Evolutionary conservation across 2,888 invertebrate species (phyloP).

Genomic region (Platerodrilus igneus): DNA sequence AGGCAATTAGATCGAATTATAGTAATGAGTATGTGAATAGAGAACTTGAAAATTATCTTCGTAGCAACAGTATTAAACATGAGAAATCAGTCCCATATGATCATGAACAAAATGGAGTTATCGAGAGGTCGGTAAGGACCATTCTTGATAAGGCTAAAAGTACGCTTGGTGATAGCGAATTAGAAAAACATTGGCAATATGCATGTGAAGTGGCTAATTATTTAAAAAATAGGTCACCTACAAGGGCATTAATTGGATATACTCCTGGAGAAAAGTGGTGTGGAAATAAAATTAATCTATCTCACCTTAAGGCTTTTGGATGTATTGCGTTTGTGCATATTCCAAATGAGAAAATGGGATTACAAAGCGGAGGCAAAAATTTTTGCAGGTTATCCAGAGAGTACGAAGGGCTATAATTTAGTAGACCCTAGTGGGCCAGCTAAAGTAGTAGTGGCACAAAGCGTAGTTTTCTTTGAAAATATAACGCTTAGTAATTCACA

Average conservation of each 20-base stretch:
- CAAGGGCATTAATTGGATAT: neutral
- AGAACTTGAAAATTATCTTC: too few relatives aligned
- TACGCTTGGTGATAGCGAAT: neutral
- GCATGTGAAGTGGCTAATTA: neutral
- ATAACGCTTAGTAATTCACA: neutral
- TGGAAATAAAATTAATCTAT: too few relatives aligned
- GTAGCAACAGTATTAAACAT: too few relatives aligned
- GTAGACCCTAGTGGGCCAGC: constrained; percentile 1
- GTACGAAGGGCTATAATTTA: constrained; percentile 4
- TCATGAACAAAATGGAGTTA: too few relatives aligned
- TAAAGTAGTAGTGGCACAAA: neutral
- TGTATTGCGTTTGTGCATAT: neutral
- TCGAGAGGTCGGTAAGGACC: constrained; percentile 1
- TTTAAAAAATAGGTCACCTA: constrained; percentile 2
- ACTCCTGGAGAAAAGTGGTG: too few relatives aligned
- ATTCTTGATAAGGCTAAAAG: neutral
- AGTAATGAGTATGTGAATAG: too few relatives aligned
- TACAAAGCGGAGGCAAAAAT: neutral
- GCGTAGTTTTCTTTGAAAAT: neutral
- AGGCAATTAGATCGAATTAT: too few relatives aligned
- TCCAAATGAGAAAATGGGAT: neutral
- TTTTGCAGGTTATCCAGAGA: neutral
- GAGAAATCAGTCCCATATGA: too few relatives aligned
- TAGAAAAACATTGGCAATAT: neutral
- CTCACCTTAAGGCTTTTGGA: neutral